Base-by-base conservation (phyloP, 1,140 invertebrate genomes). In the Diabrotica undecimpunctata region DNA sequence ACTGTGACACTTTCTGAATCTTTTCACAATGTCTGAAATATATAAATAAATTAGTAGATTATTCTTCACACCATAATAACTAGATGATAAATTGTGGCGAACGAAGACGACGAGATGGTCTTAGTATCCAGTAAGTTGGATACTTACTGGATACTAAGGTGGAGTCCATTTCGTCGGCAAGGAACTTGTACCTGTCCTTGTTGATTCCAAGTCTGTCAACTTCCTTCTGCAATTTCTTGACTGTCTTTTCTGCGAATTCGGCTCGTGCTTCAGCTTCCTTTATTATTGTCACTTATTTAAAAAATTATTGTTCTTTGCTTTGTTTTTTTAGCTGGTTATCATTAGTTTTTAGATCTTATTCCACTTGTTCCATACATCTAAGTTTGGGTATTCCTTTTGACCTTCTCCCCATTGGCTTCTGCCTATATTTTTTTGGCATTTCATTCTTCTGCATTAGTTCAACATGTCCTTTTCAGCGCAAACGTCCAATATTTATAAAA, bases 151-250 rank as follows among this genome's bases (percentile, higher is more conserved):
- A n/a, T n/a, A n/a, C 93, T 85, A 97, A 97, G 78, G 95, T 97
- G 79, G 91, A 90, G 86, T 98, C 96, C 91, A 98, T 92, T 82
- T 98, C 96, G 83, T 98, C 96, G 75, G 90, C 90, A 81, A 92
- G 83, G 70, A 88, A 90, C 87, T 98, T 98, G 92, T 97, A 98
- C 89, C 94, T 93, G 87, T 98, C 95, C 87, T 98, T 98, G 88
- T 98, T 97, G 87, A 96, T 92, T 77, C 96, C 93, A 83, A 98
- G 86, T 85, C 98, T 96, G 84, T 98, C 96, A 80, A 99, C 97
- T 83, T 99, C 97, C 88, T 99, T 99, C 86, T 99, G 97, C 75
- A 99, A 85, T 81, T 99, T 99, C 88, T 99, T 97, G 75, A 99
- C 97, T 69, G 96, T 97, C 86, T 98, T 96, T 83, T 99, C 98